Evolutionary conservation across 2,888 invertebrate species (phyloP).

Genomic region (Chydorus sphaericus): DNA sequence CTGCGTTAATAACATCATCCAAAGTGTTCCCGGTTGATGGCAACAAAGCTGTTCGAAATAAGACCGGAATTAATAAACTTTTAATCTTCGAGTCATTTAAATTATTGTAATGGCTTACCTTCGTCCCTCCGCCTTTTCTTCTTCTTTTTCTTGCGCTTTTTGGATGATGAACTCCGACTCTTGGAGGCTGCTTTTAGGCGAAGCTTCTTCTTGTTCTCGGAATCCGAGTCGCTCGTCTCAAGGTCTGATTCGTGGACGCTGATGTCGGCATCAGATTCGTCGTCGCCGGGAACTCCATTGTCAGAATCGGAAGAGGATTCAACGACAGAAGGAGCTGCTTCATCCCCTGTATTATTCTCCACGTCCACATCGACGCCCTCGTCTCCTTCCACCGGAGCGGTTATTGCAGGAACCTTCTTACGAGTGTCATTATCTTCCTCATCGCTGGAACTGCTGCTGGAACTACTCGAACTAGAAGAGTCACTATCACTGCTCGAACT

Average conservation of each 20-base stretch:
- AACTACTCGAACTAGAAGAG: conserved; percentile 63
- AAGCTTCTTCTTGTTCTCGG: not conserved
- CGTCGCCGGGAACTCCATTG: conserved; percentile 17
- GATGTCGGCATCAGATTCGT: conserved; percentile 32
- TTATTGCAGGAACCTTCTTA: conserved; percentile 37
- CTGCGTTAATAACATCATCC: conserved; percentile 9
- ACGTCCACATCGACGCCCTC: conserved; percentile 13
- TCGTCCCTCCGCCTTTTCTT: not conserved
- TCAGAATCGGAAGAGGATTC: conserved; percentile 15
- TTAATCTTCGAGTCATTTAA: too few species aligned
- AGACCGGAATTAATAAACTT: not conserved
- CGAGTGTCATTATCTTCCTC: conserved; percentile 1
- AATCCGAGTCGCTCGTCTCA: conserved; percentile 64
- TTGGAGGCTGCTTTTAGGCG: not conserved
- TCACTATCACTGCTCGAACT: conserved; percentile 71
- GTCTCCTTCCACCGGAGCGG: not conserved
- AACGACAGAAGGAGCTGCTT: conserved; percentile 19
- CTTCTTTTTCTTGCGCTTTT: conserved; percentile 14
- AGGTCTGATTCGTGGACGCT: conserved; percentile 65
- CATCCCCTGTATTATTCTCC: conserved; percentile 15
- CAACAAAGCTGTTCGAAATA: not conserved
- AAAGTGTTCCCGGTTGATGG: conserved; percentile 9
- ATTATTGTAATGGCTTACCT: not conserved
- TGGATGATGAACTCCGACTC: not conserved
- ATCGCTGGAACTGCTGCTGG: conserved; percentile 22